Evolutionary conservation across 2,113 vertebrate genomes (phyloP).

Genomic region (Okapia johnstoni): DNA sequence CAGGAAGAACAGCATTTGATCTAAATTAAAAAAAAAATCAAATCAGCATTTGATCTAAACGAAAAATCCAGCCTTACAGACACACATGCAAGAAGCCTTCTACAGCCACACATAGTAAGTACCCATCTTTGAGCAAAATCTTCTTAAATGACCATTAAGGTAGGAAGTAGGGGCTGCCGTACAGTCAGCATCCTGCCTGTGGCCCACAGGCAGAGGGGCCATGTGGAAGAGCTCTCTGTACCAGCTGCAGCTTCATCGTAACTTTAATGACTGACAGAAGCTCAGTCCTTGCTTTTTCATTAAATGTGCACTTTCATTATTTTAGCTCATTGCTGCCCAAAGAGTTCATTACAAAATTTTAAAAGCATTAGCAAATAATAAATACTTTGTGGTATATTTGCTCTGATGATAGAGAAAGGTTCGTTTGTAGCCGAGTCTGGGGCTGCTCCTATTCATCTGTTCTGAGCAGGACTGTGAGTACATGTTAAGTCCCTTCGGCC

Average conservation of each 20-base stretch:
- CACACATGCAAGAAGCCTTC: neutral
- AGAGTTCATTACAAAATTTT: neutral
- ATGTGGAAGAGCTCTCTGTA: rapidly evolving
- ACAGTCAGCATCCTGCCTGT: rapidly evolving
- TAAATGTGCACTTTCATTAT: neutral
- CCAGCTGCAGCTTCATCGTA: neutral
- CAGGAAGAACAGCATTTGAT: neutral
- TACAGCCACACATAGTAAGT: rapidly evolving
- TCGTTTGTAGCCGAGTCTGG: rapidly evolving
- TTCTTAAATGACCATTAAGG: rapidly evolving
- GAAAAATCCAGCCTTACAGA: rapidly evolving
- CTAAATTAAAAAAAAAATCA: neutral
- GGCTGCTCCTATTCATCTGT: rapidly evolving
- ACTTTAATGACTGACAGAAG: neutral
- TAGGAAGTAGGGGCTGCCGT: rapidly evolving
- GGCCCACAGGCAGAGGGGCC: rapidly evolving
- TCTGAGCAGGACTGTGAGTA: neutral
- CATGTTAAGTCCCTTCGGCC: neutral
- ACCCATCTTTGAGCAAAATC: rapidly evolving
- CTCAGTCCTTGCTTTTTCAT: neutral
- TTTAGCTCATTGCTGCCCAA: neutral
- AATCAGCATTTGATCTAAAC: rapidly evolving
- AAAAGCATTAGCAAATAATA: neutral
- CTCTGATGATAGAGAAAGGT: neutral
- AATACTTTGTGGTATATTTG: rapidly evolving